A percentile compares a stretch with the other conserved stretches of the same genome.
These are phyloP conservation scores for Adineta ricciae DNA, from an alignment of 2,888 invertebrate species.

Conservation along the genomic window DNA sequence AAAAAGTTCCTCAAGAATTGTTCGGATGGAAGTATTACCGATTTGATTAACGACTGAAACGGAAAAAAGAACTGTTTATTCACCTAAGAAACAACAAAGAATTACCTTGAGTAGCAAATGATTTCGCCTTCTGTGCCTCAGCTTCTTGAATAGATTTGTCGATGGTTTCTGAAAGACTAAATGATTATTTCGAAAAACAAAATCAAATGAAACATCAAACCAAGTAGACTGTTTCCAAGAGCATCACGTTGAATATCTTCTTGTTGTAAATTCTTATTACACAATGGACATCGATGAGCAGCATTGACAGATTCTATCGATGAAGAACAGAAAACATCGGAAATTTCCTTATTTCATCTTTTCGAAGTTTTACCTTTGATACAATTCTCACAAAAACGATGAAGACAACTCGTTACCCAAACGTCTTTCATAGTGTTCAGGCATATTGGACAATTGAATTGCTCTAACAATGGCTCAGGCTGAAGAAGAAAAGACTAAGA, in stretches of 20 bases:
- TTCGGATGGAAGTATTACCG: neutral
- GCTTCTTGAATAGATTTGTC: neutral
- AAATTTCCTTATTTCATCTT: no score
- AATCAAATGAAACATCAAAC: neutral
- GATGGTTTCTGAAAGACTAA: neutral
- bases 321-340: no score
- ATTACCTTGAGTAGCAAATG: neutral
- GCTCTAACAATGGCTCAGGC: constrained; percentile 16
- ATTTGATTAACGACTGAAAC: neutral
- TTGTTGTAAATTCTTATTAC: constrained; percentile 18
- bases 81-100: no score
- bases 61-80: neutral
- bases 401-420: constrained; percentile 21
- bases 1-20: neutral
- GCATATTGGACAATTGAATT: constrained; percentile 32
- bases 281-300: constrained; percentile 27
- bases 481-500: no score
- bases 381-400: constrained; percentile 31
- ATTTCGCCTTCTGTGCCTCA: neutral
- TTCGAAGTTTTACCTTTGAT: constrained; percentile 21
- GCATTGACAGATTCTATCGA: neutral
- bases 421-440: constrained; percentile 20
- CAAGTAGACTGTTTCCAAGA: neutral
- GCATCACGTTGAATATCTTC: constrained; percentile 18
- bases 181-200: no score